Evolutionary conservation across 2,113 vertebrate genomes (phyloP), one percentile per base, ranked within the genome.

Genomic region (Strix uralensis): DNA sequence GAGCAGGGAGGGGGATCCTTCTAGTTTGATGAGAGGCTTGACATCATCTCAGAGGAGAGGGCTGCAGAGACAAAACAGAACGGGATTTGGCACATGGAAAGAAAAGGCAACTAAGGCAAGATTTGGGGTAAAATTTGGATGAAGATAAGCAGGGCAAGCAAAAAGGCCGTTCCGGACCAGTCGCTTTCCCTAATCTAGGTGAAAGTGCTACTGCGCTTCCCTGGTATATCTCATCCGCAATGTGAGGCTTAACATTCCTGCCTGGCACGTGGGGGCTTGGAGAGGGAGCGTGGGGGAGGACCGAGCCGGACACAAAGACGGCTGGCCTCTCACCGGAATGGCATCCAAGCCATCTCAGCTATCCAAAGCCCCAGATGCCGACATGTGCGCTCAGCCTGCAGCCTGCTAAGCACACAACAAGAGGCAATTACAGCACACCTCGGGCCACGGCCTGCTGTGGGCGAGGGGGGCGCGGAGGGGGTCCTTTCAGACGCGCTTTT

Each of bases 301-400:
- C 86, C 66, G 54, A 51, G 96, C 67, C 44, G 92, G 92, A 96
- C 95, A 88, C 95, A 97, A 94, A 97, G 94, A 88, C 92, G 81
- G 74, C 95, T 36, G 40, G 90, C 27, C 94, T 97, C 95, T 98
- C 92, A 95, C 22, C 7, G 15, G 51, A 82, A 90, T 96, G 98
- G 98, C 97, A 98, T 98, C 97, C 90, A 47, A 98, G 96, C 96
- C 92, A 95, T 98, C 93, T 69, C 86, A 97, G 97, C 90, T n/a
- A 97, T 98, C 86, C 87, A 61, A 21, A 96, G 93, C 91, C 95
- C 88, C 93, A 40, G 46, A 84, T 85, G 81, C 81, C 89, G 94
- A 88, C 93, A 13, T 91, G 89, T 52, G 86, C 57, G 49, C 80
- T 84, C 32, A 61, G 91, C 78, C 78, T 42, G 92, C 95, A 79